A percentile compares a stretch with the other conserved stretches of the same genome.
phyloP scores from a whole-genome alignment of 2,888 invertebrate species.

The Drosophila conformis region DNA sequence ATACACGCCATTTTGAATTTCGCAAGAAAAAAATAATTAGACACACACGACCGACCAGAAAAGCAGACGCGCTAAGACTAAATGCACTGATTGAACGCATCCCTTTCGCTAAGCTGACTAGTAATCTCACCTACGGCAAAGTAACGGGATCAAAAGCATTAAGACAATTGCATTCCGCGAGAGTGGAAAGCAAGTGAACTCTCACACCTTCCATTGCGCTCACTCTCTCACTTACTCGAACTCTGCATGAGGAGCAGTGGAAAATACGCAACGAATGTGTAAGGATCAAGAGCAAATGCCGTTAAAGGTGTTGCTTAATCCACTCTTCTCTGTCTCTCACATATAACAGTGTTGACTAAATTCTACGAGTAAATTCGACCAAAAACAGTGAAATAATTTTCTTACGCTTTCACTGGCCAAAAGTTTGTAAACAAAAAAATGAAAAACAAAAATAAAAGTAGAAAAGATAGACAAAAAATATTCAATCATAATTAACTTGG shows the following conservation, averaged over 20 bases:
- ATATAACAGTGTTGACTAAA: neutral
- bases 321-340: too few species aligned
- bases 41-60: neutral
- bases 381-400: constrained; percentile 17
- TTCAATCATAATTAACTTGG: constrained; percentile 44
- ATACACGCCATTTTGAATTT: neutral
- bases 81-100: neutral
- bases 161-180: neutral
- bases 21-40: neutral
- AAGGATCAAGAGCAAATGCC: neutral
- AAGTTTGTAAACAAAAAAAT: constrained; percentile 12
- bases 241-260: neutral
- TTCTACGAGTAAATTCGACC: neutral
- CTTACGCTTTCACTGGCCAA: constrained; percentile 49
- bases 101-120: neutral
- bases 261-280: neutral
- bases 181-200: neutral
- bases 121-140: neutral
- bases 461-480: neutral
- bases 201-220: neutral
- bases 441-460: neutral
- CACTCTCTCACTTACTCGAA: neutral
- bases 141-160: neutral
- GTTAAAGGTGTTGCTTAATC: neutral
- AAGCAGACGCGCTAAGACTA: neutral